Percentiles rank a stretch among this genome's conserved stretches.
phyloP scores from a whole-genome alignment of 2,113 vertebrate genomes.

The Xiphophorus hellerii region DNA sequence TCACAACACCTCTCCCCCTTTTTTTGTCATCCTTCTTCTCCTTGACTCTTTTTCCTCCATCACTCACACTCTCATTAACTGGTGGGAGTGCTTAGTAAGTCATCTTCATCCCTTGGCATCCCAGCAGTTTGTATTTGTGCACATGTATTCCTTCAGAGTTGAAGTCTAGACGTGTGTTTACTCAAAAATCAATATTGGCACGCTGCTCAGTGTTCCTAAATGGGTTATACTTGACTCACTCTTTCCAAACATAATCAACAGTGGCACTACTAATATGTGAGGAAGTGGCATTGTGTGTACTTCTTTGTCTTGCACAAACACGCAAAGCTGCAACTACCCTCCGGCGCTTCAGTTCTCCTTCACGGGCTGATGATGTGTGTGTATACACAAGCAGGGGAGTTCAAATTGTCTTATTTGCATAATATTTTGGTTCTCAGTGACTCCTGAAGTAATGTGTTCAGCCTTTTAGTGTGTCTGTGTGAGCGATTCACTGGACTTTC shows the following conservation, averaged over 20 bases:
- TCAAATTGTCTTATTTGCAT: slow-evolving; percentile 7
- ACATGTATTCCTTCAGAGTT: slow-evolving; percentile 35
- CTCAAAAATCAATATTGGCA: slow-evolving; percentile 56
- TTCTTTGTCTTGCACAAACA: slow-evolving; percentile 12
- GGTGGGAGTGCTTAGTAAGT: slow-evolving; percentile 76
- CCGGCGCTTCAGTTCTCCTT: slow-evolving; percentile 23
- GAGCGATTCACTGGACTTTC: slow-evolving; percentile 16
- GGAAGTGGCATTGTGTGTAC: slow-evolving; percentile 20
- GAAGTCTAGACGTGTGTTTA: slow-evolving; percentile 56
- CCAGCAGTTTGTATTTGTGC: slow-evolving; percentile 26
- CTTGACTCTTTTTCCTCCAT: slow-evolving; percentile 54
- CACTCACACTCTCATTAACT: slow-evolving; percentile 68
- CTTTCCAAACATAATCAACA: slow-evolving; percentile 27
- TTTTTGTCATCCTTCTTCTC: slow-evolving; percentile 38
- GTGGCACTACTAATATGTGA: slow-evolving; percentile 14
- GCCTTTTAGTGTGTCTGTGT: slow-evolving; percentile 4
- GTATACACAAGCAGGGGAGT: not conserved
- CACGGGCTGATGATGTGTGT: slow-evolving; percentile 14
- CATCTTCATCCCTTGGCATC: slow-evolving; percentile 58
- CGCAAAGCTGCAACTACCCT: slow-evolving; percentile 9
- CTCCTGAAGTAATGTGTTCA: slow-evolving; percentile 26
- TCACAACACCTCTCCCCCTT: slow-evolving; percentile 17
- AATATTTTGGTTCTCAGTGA: slow-evolving; percentile 14
- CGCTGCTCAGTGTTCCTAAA: slow-evolving; percentile 31
- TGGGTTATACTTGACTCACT: slow-evolving; percentile 39